phyloP scores from a whole-genome alignment of 1,140 invertebrate species.

The Lanistes nyassanus region DNA sequence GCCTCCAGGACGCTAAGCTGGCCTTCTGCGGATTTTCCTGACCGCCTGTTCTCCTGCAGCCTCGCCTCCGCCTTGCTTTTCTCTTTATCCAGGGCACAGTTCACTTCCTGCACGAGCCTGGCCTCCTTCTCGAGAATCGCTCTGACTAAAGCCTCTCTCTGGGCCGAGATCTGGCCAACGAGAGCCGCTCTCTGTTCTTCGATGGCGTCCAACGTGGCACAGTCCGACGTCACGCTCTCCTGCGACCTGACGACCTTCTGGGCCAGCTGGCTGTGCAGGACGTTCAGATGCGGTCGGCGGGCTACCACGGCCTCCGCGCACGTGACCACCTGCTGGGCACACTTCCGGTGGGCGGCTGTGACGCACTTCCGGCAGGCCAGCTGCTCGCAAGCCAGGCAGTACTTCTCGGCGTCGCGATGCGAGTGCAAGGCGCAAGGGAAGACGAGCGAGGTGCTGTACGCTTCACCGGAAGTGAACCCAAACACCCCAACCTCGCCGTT shows the following conservation, averaged over 20 bases:
- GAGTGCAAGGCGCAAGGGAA: conserved; percentile 14
- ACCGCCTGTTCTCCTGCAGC: not conserved
- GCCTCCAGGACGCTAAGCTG: conserved; percentile 27
- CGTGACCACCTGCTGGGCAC: conserved; percentile 15
- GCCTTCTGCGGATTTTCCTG: not conserved
- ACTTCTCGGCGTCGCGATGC: conserved; percentile 23
- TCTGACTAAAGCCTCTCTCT: conserved; percentile 17
- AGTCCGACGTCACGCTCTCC: not conserved
- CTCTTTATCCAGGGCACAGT: conserved; percentile 9
- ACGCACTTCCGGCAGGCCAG: conserved; percentile 32
- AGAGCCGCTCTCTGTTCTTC: conserved; percentile 17
- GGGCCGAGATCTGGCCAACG: conserved; percentile 12
- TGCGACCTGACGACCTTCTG: conserved; percentile 1
- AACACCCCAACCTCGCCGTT: not conserved
- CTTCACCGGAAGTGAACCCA: not conserved
- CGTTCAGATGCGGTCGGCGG: conserved; percentile 9
- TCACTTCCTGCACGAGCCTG: conserved; percentile 20
- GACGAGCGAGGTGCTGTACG: not conserved
- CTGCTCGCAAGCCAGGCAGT: conserved; percentile 27
- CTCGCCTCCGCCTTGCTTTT: not conserved
- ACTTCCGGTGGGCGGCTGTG: conserved; percentile 26
- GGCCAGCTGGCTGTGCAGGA: conserved; percentile 22
- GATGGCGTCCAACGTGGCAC: not conserved
- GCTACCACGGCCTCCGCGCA: conserved; percentile 22
- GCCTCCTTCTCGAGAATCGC: conserved; percentile 25